phyloP scores from a whole-genome alignment of 1,140 invertebrate species.

The Aphaenogaster floridana region DNA sequence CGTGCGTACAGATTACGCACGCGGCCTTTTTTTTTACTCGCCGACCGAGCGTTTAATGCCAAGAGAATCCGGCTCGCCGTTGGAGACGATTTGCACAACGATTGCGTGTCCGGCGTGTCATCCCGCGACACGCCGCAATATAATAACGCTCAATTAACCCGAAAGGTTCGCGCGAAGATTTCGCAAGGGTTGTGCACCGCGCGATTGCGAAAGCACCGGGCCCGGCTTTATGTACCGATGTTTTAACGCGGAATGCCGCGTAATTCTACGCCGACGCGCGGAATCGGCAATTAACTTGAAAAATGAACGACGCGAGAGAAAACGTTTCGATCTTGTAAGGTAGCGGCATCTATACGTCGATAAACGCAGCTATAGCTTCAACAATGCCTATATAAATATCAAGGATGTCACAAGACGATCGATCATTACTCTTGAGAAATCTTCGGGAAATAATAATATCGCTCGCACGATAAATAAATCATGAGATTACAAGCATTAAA shows the following conservation, averaged over 20 bases:
- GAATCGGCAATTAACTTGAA: slow-evolving; percentile 50
- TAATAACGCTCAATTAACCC: slow-evolving; percentile 63
- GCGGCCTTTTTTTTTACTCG: slow-evolving; percentile 7
- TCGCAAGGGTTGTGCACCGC: slow-evolving; percentile 32
- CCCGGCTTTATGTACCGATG: slow-evolving; percentile 33
- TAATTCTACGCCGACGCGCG: slow-evolving; percentile 29
- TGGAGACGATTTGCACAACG: slow-evolving; percentile 50
- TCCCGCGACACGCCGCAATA: slow-evolving; percentile 54
- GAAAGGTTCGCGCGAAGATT: slow-evolving; percentile 29
- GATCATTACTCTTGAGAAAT: slow-evolving; percentile 41
- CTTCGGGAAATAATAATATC: slow-evolving; percentile 30
- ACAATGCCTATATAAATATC: slow-evolving; percentile 45
- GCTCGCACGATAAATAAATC: slow-evolving; percentile 48
- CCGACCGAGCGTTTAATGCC: slow-evolving; percentile 45
- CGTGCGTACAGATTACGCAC: slow-evolving; percentile 42
- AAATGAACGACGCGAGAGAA: slow-evolving; percentile 53
- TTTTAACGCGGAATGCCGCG: slow-evolving; percentile 33
- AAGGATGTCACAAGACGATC: slow-evolving; percentile 26
- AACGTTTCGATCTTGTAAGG: background rate
- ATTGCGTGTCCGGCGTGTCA: slow-evolving; percentile 59
- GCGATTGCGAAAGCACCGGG: slow-evolving; percentile 17
- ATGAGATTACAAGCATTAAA: slow-evolving; percentile 46
- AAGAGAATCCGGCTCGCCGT: slow-evolving; percentile 46
- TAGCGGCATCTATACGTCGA: background rate
- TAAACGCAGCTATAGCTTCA: background rate